Evolutionary conservation across 1,140 invertebrate species (phyloP), one percentile per base, ranked within the genome.

Genomic region (Neodiprion pinetum): DNA sequence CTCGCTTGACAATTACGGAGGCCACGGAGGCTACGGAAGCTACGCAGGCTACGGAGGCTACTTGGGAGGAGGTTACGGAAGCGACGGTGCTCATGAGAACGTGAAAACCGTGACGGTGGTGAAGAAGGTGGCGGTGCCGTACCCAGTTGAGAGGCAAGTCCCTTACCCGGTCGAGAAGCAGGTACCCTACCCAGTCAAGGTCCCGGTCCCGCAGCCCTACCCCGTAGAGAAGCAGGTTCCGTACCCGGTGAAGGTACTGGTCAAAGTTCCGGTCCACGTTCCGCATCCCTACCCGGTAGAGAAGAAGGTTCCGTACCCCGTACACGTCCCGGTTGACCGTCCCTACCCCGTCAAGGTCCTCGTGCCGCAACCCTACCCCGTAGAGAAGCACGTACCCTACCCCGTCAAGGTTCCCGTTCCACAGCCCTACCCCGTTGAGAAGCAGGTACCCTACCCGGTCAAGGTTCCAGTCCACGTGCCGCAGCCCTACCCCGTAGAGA

Each of bases 391-490:
- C 82, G 87, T 93, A 14, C 93, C 87, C 65, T 89, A 89, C 76
- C 93, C 93, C 9, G 91, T 94, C 9, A 93, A 92, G 87, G 93
- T 95, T 53, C 91, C 89, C 78, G 93, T 94, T 73, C 93, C 93
- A 78, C 92, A 91, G 79, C 93, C 93, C 4, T 93, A 93, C 85
- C 93, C 93, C 53, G 93, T 94, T 40, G 92, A 93, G 80, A 93
- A 92, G 76, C 91, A 89, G 48, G 87, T 91, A 53, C 92, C 90
- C 67, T 88, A 90, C 75, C 91, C 91, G 61, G 92, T 93, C 7
- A 91, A 93, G 80, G 91, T 90, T 48, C 88, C 89, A 23, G 89
- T 94, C 74, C 93, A 92, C 71, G 90, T 94, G 21, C 93, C 92
- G 61, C 79, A 85, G 74, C 87, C 88, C 4, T 92, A 92, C 84